phyloP scores from a whole-genome alignment of 1,140 invertebrate species.

The Drosophila carrolli region DNA sequence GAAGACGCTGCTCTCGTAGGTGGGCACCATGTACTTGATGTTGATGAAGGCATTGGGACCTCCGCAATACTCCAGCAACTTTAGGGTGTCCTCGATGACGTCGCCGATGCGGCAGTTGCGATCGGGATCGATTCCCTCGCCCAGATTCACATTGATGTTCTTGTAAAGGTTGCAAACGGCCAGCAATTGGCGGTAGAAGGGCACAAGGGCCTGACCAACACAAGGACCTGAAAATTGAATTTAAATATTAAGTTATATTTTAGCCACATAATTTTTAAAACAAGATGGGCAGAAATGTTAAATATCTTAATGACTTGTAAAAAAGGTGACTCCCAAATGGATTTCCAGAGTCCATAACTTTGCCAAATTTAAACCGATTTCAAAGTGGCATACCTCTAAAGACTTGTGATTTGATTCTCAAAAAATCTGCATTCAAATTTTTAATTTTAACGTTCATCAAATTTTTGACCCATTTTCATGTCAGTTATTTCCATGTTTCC shows the following conservation, averaged over 20 bases:
- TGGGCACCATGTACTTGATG: constrained; percentile 98
- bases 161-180: constrained; percentile 96
- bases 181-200: constrained; percentile 96
- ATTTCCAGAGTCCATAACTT: no score
- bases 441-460: no score
- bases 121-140: constrained; percentile 92
- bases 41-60: constrained; percentile 98
- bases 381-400: no score
- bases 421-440: no score
- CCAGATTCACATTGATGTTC: constrained; percentile 92
- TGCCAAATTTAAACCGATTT: no score
- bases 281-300: no score
- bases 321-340: no score
- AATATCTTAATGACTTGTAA: no score
- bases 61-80: constrained; percentile 94
- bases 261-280: no score
- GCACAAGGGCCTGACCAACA: constrained; percentile 94
- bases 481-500: no score
- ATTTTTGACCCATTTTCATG: no score
- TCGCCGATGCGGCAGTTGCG: constrained; percentile 94
- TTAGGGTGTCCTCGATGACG: constrained; percentile 96
- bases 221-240: constrained; percentile 63
- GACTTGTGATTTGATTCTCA: no score
- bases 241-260: not conserved
- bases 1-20: constrained; percentile 95